Base-by-base conservation (phyloP, 2,113 vertebrate species). In the Ameiurus melas region DNA sequence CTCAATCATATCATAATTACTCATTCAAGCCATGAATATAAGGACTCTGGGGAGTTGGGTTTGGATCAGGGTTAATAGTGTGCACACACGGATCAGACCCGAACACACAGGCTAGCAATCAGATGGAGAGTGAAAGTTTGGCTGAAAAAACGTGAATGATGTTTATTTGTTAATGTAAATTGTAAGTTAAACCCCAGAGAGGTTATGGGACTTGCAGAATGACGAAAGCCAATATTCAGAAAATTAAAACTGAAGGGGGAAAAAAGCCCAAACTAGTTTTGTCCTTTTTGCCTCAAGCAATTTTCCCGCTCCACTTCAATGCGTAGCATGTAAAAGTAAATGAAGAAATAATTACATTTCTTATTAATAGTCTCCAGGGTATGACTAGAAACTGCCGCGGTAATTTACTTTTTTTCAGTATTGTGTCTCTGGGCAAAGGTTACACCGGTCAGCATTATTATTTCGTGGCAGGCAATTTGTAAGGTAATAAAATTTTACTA, bases 1-100 rank as follows among this genome's bases (percentile, higher is more conserved):
- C 91, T 93, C 92, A 94, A 94, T 95, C 92, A 94, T 94, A 95
- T 94, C 93, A 92, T 94, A 95, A 95, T 94, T 94, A 94, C 92
- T 94, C 91, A 93, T 93, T 93, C 94, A 93, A 92, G 89, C 91
- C 92, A 91, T 92, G 93, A 92, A 92, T 90, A 91, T 78, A 83
- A 51, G 58, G 53, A 60, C 57, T 27, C 70, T 71, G 60, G 36
- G 77, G 62, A 14, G 71, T 7, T 64, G 53, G n/a, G 51, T 71
- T 27, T 8, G 53, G 64, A 83, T 39, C 57, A 83, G 25, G 85
- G 83, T 64, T 53, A 86, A 79, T 16, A 88, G 30, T 10, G 47
- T 68, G 57, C 84, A 25, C 64, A 84, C 60, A 1, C 9, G 78
- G 68, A 58, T 36, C 43, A n/a, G 79, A 66, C 60, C 55, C 7